Evolutionary conservation across 2,888 invertebrate genomes (phyloP).

Genomic region (Calameuta idolon): DNA sequence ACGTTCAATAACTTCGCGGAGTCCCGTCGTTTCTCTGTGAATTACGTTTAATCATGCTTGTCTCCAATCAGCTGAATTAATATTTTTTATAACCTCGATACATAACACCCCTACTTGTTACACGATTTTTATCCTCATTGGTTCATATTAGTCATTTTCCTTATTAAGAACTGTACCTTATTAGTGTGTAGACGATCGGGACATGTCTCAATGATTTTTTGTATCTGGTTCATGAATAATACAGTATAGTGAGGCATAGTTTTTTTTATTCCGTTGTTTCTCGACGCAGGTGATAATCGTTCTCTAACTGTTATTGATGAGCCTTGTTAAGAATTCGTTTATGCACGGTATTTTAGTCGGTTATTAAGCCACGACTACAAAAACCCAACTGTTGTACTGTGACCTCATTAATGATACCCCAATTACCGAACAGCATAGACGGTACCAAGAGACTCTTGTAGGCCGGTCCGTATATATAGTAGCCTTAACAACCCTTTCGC

Average conservation of each 20-base stretch:
- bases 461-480: not conserved
- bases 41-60: not conserved
- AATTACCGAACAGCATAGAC: not conserved
- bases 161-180: not conserved
- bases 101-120: not conserved
- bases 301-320: not conserved
- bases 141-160: not conserved
- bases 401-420: not conserved
- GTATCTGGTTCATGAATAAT: not conserved
- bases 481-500: not conserved
- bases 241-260: not conserved
- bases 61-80: not conserved
- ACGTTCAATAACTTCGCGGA: not conserved
- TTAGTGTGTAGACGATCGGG: too few species aligned
- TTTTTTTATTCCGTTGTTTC: slow-evolving; percentile 3
- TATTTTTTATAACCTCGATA: not conserved
- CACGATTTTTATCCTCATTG: not conserved
- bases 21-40: not conserved
- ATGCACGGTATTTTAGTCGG: not conserved
- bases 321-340: not conserved
- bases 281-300: not conserved
- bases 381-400: not conserved
- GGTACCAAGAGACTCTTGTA: not conserved
- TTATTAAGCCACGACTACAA: not conserved
- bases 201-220: too few species aligned